Evolutionary conservation across 1,140 invertebrate species (phyloP).

Genomic region (Penaeus indicus): DNA sequence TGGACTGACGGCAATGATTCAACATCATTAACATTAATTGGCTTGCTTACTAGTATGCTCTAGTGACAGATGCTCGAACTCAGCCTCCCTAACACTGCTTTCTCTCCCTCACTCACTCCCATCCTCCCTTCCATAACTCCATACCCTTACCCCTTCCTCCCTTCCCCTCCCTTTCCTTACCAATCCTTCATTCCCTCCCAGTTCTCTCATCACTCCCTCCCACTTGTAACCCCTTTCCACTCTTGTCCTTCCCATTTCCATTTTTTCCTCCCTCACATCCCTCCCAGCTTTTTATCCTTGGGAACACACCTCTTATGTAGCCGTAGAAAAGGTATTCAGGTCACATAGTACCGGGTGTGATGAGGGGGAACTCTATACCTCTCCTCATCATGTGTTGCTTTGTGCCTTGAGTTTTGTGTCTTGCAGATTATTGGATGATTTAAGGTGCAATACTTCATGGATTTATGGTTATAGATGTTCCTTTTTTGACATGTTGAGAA

Average conservation of each 20-base stretch:
- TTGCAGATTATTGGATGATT: constrained; percentile 37
- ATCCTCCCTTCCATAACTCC: no score
- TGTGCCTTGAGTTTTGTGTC: constrained; percentile 57
- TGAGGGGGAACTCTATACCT: constrained; percentile 36
- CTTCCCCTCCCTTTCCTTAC: background rate
- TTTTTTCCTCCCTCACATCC: no score
- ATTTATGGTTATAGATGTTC: background rate
- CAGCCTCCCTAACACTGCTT: constrained; percentile 11
- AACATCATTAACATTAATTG: background rate
- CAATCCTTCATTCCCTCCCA: background rate
- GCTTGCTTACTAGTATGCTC: constrained; percentile 34
- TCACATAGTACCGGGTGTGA: constrained; percentile 25
- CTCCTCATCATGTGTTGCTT: constrained; percentile 35
- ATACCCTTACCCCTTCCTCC: background rate
- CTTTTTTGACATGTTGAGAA: background rate
- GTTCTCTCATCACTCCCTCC: no score
- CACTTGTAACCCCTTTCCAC: background rate
- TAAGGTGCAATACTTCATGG: constrained; percentile 33
- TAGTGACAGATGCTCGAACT: constrained; percentile 20
- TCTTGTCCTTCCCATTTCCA: no score
- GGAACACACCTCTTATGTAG: no score
- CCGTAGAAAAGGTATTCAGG: no score
- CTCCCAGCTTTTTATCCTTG: no score
- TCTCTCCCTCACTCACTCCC: background rate
- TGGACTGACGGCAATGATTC: background rate